phyloP scores from a whole-genome alignment of 2,113 vertebrate species.

The Gymnogyps californianus region DNA sequence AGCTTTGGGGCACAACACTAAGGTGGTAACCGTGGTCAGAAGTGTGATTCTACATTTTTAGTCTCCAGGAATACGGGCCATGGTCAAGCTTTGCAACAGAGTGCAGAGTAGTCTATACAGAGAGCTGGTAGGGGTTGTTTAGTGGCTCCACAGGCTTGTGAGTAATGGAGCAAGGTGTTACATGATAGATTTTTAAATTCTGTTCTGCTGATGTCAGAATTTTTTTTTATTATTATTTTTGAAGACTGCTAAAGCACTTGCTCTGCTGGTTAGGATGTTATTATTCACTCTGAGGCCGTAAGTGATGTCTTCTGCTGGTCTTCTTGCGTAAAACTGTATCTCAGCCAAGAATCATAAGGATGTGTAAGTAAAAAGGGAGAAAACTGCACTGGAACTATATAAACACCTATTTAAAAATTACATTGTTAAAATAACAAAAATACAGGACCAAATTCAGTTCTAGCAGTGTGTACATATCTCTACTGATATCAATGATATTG shows the following conservation, averaged over 20 bases:
- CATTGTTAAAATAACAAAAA: conserved; percentile 44
- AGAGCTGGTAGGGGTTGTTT: background rate
- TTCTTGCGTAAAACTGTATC: background rate
- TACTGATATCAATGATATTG: background rate
- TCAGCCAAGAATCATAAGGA: conserved; percentile 16
- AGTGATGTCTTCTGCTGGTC: conserved; percentile 1
- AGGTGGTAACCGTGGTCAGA: background rate
- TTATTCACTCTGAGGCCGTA: background rate
- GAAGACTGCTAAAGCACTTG: background rate
- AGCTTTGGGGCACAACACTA: background rate
- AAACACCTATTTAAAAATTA: conserved; percentile 36
- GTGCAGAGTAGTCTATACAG: background rate
- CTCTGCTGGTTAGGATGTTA: background rate
- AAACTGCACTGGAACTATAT: conserved; percentile 13
- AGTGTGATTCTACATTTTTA: background rate
- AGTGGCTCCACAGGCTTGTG: background rate
- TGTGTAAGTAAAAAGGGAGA: background rate
- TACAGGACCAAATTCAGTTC: background rate
- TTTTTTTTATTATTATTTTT: background rate
- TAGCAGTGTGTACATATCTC: background rate
- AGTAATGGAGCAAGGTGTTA: background rate
- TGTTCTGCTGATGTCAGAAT: background rate
- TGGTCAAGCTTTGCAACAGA: background rate
- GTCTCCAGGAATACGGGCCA: background rate
- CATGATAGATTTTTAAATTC: background rate